Percentiles rank a stretch among this genome's conserved stretches.
Evolutionary conservation across 2,113 vertebrate genomes (phyloP).

Genomic region (Lepus americanus): DNA sequence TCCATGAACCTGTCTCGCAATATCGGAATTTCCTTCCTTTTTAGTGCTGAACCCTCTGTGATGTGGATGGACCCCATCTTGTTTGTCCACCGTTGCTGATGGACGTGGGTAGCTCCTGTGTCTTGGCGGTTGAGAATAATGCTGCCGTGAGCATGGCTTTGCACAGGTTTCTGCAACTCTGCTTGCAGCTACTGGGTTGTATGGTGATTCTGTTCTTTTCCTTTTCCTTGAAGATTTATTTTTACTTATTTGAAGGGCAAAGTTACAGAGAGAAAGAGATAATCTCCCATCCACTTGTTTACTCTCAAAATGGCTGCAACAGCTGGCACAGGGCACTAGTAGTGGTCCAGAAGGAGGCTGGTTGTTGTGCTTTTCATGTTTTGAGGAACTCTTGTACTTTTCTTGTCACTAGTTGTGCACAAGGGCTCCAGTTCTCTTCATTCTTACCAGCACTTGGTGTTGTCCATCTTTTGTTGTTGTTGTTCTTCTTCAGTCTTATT

Average conservation of each 20-base stretch:
- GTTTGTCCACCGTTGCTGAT: neutral
- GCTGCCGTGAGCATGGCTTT: neutral
- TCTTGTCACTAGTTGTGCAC: neutral
- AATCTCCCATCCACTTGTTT: too few relatives aligned
- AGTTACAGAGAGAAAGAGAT: too few relatives aligned
- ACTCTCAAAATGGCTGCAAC: too few relatives aligned
- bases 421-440: neutral
- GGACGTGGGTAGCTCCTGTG: neutral
- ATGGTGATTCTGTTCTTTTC: neutral
- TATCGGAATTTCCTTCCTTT: neutral
- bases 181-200: neutral
- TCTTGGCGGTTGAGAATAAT: neutral
- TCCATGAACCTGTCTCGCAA: neutral
- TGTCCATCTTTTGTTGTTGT: neutral
- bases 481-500: too few relatives aligned
- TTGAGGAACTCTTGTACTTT: neutral
- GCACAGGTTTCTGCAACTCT: too few relatives aligned
- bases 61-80: neutral
- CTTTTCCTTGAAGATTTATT: neutral
- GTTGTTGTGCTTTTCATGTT: neutral
- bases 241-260: too few relatives aligned
- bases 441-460: neutral
- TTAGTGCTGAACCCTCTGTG: neutral
- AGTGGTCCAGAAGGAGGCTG: neutral
- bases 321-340: too few relatives aligned